Conservation (phyloP, 2,113 vertebrate species). For the Colistium nudipinnis region DNA sequence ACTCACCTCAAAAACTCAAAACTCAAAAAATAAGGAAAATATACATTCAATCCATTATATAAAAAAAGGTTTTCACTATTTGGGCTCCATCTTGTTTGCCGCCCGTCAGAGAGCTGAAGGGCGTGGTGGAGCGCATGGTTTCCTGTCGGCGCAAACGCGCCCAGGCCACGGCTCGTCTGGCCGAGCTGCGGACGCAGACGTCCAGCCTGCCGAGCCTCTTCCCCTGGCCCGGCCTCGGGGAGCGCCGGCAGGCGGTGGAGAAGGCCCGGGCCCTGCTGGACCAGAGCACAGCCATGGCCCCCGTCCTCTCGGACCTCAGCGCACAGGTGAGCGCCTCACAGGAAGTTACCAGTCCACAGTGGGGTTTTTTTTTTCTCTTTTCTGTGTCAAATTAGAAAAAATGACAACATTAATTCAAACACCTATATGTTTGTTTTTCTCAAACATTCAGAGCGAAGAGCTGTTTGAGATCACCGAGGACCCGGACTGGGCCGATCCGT, state of each 20-base stretch:
- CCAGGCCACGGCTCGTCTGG: slow-evolving; percentile 56
- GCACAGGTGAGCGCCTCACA: slow-evolving; percentile 42
- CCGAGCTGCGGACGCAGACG: slow-evolving; percentile 65
- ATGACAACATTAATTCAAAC: too few species aligned
- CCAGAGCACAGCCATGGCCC: slow-evolving; percentile 49
- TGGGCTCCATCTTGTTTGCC: background rate
- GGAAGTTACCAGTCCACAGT: background rate
- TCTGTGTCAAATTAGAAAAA: too few species aligned
- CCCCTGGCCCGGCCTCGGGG: slow-evolving; percentile 82
- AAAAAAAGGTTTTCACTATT: too few species aligned
- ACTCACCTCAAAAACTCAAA: too few species aligned
- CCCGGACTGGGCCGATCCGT: slow-evolving; percentile 63
- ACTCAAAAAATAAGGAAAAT: too few species aligned
- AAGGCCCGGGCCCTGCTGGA: slow-evolving; percentile 69
- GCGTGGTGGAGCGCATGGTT: slow-evolving; percentile 58
- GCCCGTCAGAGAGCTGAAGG: slow-evolving; percentile 65
- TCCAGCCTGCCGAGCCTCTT: slow-evolving; percentile 67
- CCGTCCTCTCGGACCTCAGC: slow-evolving; percentile 54
- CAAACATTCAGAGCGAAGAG: slow-evolving; percentile 51
- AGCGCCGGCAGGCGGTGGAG: slow-evolving; percentile 76
- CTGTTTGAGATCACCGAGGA: slow-evolving; percentile 77
- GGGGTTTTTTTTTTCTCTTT: too few species aligned
- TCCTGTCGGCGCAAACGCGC: slow-evolving; percentile 61
- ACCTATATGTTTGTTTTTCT: too few species aligned
- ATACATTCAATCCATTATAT: too few species aligned